These are phyloP conservation scores for Leptopterna dolabrata DNA, from an alignment of 2,888 invertebrate species.

Conservation along the genomic window DNA sequence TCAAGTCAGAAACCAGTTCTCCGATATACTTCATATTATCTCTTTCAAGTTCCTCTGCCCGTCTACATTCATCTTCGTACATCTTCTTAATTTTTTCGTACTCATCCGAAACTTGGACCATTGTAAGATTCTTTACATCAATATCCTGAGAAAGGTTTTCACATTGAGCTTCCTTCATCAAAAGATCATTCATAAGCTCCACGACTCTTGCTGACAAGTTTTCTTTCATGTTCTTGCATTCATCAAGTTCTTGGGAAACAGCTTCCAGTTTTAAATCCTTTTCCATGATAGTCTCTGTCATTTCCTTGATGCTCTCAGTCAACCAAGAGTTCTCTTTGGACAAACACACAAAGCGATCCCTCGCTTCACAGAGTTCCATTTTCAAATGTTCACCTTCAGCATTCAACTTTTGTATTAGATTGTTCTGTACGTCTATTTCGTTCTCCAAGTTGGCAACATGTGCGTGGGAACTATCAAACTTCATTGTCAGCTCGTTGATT, in stretches of 20 bases:
- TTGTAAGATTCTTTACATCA: constrained; percentile 56
- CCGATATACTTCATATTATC: constrained; percentile 59
- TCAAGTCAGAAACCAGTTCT: constrained; percentile 60
- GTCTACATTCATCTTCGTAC: constrained; percentile 41
- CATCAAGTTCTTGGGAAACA: constrained; percentile 51
- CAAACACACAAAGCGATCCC: neutral
- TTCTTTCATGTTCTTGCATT: constrained; percentile 55
- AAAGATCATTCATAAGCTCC: constrained; percentile 45
- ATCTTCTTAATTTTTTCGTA: constrained; percentile 57
- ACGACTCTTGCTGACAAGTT: constrained; percentile 57
- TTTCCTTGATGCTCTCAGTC: constrained; percentile 48
- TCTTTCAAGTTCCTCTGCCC: constrained; percentile 49
- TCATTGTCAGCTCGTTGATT: constrained; percentile 50
- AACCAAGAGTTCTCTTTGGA: constrained; percentile 27
- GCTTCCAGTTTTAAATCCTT: constrained; percentile 56
- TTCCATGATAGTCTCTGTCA: constrained; percentile 47
- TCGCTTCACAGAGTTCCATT: neutral
- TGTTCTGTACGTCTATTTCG: constrained; percentile 56
- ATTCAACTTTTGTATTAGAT: neutral
- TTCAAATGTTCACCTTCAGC: neutral
- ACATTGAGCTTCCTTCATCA: constrained; percentile 48
- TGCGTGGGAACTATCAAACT: constrained; percentile 44
- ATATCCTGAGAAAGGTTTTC: constrained; percentile 53
- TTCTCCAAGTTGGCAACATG: constrained; percentile 46
- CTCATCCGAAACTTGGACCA: constrained; percentile 58